Evolutionary conservation across 2,113 vertebrate genomes (phyloP).

Genomic region (Meles meles): DNA sequence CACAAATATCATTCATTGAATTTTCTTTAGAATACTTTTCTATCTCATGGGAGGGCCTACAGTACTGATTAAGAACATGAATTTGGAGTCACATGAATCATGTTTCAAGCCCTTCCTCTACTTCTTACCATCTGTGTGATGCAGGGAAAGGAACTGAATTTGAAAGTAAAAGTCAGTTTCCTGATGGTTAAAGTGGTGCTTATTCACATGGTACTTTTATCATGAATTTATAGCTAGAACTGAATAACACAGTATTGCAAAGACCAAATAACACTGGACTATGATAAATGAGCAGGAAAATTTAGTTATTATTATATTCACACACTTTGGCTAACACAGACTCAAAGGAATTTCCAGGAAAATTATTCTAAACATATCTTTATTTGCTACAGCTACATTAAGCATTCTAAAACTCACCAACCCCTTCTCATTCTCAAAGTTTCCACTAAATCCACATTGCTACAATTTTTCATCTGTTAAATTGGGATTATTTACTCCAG

Average conservation of each 20-base stretch:
- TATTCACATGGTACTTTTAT: not conserved
- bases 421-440: not conserved
- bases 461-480: not conserved
- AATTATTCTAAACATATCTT: not conserved
- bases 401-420: not conserved
- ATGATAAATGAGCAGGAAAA: not conserved
- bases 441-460: not conserved
- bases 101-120: not conserved
- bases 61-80: not conserved
- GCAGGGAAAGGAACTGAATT: not conserved
- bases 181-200: not conserved
- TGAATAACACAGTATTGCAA: not conserved
- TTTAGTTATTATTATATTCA: not conserved
- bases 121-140: not conserved
- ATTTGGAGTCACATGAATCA: not conserved
- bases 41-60: not conserved
- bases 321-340: not conserved
- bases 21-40: not conserved
- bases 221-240: not conserved
- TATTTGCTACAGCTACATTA: not conserved
- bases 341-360: not conserved
- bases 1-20: not conserved
- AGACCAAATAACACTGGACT: not conserved
- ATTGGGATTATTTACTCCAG: not conserved
- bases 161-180: not conserved